These are phyloP conservation scores for Sebastes melanostomus DNA, from an alignment of 2,797 vertebrate genomes.

Conservation along the genomic window DNA sequence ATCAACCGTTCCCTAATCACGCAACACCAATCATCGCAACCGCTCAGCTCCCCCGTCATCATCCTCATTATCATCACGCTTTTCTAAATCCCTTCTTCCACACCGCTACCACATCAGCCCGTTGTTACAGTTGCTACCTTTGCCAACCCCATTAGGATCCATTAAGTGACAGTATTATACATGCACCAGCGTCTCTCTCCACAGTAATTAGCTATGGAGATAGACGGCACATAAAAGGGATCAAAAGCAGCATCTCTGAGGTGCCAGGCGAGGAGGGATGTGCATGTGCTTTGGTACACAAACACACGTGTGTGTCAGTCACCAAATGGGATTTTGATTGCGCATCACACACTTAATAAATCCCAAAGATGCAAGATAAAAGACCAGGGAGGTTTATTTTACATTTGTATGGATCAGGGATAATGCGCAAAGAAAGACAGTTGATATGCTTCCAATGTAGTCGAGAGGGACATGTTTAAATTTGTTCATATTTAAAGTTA, in stretches of 20 bases:
- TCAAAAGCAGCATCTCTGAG: slow-evolving; percentile 39
- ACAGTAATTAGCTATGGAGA: slow-evolving; percentile 62
- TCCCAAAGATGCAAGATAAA: background rate
- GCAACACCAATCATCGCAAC: slow-evolving; percentile 40
- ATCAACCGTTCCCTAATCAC: slow-evolving; percentile 43
- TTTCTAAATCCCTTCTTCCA: slow-evolving; percentile 55
- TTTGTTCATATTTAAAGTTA: background rate
- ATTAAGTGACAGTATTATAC: slow-evolving; percentile 62
- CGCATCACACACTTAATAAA: background rate
- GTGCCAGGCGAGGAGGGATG: slow-evolving; percentile 11
- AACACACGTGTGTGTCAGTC: background rate
- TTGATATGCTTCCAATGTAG: background rate
- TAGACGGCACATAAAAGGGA: slow-evolving; percentile 46
- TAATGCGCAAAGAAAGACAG: background rate
- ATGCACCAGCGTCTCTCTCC: slow-evolving; percentile 48
- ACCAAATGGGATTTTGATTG: slow-evolving; percentile 15
- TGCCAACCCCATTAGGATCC: slow-evolving; percentile 54
- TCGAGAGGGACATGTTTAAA: background rate
- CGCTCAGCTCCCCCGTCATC: slow-evolving; percentile 32
- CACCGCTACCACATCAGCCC: slow-evolving; percentile 32
- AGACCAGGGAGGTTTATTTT: background rate
- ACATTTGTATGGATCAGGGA: background rate
- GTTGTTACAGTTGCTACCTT: slow-evolving; percentile 43
- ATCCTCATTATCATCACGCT: slow-evolving; percentile 54
- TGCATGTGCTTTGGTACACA: slow-evolving; percentile 5